Percentiles rank a stretch among this genome's conserved stretches.
phyloP scores from a whole-genome alignment of 2,113 vertebrate genomes.

The Gymnorhina tibicen region DNA sequence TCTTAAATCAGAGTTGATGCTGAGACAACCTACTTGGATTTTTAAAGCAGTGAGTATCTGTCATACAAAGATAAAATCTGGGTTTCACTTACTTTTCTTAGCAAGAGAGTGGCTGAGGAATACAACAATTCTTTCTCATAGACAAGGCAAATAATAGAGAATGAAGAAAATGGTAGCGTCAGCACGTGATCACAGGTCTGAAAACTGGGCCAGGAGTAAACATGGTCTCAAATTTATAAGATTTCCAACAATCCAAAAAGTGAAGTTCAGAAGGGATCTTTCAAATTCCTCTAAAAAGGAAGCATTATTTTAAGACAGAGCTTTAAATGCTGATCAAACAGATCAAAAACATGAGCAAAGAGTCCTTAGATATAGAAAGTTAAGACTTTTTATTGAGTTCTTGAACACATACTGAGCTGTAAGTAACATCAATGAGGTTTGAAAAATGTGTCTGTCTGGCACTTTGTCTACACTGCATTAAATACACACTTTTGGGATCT shows the following conservation, averaged over 20 bases:
- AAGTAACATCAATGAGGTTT: not conserved
- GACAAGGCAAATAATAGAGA: not conserved
- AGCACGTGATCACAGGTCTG: not conserved
- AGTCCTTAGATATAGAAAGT: not conserved
- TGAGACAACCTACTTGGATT: not conserved
- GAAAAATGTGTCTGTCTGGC: not conserved
- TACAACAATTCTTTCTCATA: not conserved
- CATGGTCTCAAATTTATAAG: not conserved
- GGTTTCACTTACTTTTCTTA: not conserved
- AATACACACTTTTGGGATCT: not conserved
- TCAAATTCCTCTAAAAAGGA: not conserved
- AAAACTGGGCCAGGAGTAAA: not conserved
- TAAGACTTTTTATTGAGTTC: not conserved
- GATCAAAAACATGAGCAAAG: not conserved
- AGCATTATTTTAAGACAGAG: not conserved
- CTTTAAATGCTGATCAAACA: not conserved
- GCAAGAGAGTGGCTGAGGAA: not conserved
- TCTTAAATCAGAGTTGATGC: not conserved
- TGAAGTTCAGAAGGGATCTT: not conserved
- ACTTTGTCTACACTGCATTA: not conserved
- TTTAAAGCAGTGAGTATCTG: not conserved
- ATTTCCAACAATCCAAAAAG: not conserved
- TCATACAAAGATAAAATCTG: not conserved
- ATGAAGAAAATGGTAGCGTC: not conserved
- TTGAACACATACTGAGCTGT: not conserved